Base-by-base conservation (phyloP, 1,140 invertebrate species). In the Wasmannia auropunctata region DNA sequence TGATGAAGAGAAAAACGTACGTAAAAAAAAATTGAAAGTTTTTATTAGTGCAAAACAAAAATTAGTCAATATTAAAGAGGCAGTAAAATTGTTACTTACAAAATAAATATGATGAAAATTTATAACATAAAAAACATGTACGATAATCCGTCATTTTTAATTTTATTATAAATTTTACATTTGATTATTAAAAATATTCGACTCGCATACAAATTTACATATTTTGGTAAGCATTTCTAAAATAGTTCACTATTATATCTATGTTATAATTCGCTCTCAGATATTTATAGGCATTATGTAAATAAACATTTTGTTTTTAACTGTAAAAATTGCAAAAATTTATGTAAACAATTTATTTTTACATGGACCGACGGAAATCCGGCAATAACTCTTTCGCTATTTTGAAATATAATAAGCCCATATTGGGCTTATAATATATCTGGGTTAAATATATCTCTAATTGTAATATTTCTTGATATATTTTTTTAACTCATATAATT, bases 71-170 rank as follows among this genome's bases (percentile, higher is more conserved):
- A n/a, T 37, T 60, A 28, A 75, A 58, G 19, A n/a, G 14, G 16
- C 40, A 28, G 58, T 40, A 19, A 49, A 79, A 65, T 65, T 14
- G 10, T 65, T 34, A 25, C 54, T 63, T 63, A n/a, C 11, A 40
- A 14, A 77, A 63, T 77, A 49, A 49, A 63, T 34, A 19, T 49
- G 11, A 49, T 63, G 8, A 63, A 79, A 46, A n/a, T 43, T 56
- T 40, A 10, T 28, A 34, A 49, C 28, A 19, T 10, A 11, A 19
- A 14, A 16, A 56, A 37, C 19, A 25, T 40, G 4, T 51, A 22
- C 1, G 25, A 10, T 25, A 37, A 56, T 7, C 0, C 7, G 16
- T 11, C 19, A 1, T 43, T 74, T 49, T 54, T 11, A 49, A 46
- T 43, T 69, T 69, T 19, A 51, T 49, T 62, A 19, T 19, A 62